Evolutionary conservation across 2,113 vertebrate species (phyloP).

Genomic region (Illadopsis cleaveri): DNA sequence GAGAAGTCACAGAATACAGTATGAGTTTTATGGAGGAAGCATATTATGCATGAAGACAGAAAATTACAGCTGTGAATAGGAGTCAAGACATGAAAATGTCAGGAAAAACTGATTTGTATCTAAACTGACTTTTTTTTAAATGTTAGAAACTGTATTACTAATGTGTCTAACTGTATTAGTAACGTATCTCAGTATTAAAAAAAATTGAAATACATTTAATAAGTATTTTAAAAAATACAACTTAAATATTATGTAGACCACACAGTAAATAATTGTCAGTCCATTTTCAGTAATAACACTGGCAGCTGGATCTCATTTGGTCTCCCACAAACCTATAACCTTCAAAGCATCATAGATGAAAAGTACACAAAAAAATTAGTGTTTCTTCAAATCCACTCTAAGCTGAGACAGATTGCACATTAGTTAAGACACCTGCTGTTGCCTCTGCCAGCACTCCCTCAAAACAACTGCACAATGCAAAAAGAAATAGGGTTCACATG

Average conservation of each 20-base stretch:
- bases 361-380: not conserved
- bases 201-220: not conserved
- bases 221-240: not conserved
- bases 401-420: not conserved
- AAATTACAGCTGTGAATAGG: not conserved
- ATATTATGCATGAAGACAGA: not conserved
- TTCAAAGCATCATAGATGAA: not conserved
- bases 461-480: not conserved
- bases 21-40: not conserved
- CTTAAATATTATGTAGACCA: not conserved
- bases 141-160: not conserved
- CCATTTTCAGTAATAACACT: not conserved
- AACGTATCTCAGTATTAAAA: not conserved
- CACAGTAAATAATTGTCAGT: not conserved
- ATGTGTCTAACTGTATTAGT: not conserved
- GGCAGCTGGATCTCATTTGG: not conserved
- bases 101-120: not conserved
- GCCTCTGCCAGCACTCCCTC: not conserved
- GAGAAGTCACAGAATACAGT: not conserved
- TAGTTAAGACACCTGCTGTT: not conserved
- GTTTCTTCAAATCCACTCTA: not conserved
- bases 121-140: not conserved
- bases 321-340: not conserved
- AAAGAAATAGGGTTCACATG: not conserved
- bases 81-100: not conserved